phyloP scores from a whole-genome alignment of 2,797 vertebrate genomes.

The Enteromius unitaeniatus region DNA sequence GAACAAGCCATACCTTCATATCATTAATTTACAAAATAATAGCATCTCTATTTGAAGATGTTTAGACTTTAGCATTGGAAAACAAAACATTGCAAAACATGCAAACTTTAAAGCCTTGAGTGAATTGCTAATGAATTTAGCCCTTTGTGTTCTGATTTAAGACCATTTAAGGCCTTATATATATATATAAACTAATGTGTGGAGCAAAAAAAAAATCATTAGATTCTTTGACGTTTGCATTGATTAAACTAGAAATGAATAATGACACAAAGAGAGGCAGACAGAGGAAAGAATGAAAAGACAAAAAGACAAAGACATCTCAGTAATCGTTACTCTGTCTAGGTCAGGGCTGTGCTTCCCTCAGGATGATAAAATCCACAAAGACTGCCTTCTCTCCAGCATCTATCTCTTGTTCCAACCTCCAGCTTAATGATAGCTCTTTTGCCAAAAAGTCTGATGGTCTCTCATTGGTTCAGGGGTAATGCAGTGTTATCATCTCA shows the following conservation, averaged over 20 bases:
- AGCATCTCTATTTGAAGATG: not conserved
- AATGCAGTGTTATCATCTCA: slow-evolving; percentile 54
- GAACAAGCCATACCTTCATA: too few relatives aligned
- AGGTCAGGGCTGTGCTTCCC: slow-evolving; percentile 27
- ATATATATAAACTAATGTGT: too few relatives aligned
- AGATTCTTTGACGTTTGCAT: not conserved
- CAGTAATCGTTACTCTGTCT: not conserved
- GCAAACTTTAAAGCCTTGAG: not conserved
- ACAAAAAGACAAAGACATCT: slow-evolving; percentile 25
- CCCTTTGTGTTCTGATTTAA: not conserved
- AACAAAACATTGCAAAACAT: not conserved
- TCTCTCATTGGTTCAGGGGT: slow-evolving; percentile 55
- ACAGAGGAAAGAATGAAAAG: slow-evolving; percentile 16
- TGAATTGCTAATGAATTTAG: not conserved
- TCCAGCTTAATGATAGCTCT: slow-evolving; percentile 59
- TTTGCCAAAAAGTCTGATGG: slow-evolving; percentile 63
- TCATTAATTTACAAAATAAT: too few relatives aligned
- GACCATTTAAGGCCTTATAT: not conserved
- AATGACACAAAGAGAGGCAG: not conserved
- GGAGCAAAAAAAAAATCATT: not conserved
- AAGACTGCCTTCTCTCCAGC: slow-evolving; percentile 41
- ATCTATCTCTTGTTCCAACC: slow-evolving; percentile 60
- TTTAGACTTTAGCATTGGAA: not conserved
- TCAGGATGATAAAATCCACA: slow-evolving; percentile 45
- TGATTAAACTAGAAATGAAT: not conserved